Base-by-base conservation (phyloP, 2,113 vertebrate species). In the western clawed frog (Xenopus tropicalis) region DNA sequence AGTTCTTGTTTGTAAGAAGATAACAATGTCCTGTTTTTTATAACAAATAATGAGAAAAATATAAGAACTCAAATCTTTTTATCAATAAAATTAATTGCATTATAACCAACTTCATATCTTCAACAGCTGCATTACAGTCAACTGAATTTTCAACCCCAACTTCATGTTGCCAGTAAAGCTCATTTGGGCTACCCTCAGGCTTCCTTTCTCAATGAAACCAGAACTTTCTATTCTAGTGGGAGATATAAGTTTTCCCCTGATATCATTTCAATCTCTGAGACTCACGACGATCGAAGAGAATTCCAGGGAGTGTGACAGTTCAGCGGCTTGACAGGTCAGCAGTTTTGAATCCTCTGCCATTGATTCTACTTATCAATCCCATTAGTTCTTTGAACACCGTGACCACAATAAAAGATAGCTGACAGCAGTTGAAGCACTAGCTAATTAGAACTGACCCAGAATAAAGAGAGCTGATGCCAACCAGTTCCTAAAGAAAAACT, bases 311-410 rank as follows among this genome's bases (percentile, higher is more conserved):
- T 54, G 16, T 54, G 52, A n/a, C 52, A 54, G 52, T 17, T n/a
- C n/a, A n/a, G n/a, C n/a, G n/a, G n/a, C n/a, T n/a, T 54, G 52
- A 54, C 52, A 54, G 52, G 52, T 54, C 52, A 54, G 52, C 52
- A 54, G 19, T 54, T 54, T 54, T n/a, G 16, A 54, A 54, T 54
- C 1, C 52, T n/a, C 52, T 54, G 52, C 52, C 52, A 54, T 20
- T 54, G 52, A 54, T 54, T 54, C 52, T 54, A 9, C 52, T 54
- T 54, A 54, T 54, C 52, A 54, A n/a, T 54, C 19, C n/a, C 52
- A 54, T 54, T 54, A 54, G 52, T 54, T 54, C 14, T 54, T 54
- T 54, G 52, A 54, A 54, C n/a, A 54, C 52, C 19, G 7, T n/a
- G 52, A 54, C 52, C 9, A 54, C 52, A 54, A 54, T 54, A 54